phyloP scores from a whole-genome alignment of 2,888 invertebrate species.

The Cylindroiulus punctatus region DNA sequence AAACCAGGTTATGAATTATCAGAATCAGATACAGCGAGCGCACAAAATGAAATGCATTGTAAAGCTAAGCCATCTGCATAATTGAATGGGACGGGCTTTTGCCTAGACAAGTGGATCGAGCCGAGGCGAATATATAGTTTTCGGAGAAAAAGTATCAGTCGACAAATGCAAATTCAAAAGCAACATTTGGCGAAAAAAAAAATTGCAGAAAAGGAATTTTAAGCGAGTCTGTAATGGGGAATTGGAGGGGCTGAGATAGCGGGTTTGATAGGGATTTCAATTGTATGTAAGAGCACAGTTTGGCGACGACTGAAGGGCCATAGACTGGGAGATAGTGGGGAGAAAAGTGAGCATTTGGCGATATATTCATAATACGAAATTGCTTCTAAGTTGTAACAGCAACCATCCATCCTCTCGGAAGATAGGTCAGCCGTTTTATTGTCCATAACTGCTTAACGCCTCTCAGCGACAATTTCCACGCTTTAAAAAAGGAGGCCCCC shows the following conservation, averaged over 20 bases:
- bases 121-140: neutral
- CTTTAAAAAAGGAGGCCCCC: neutral
- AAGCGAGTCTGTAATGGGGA: slow-evolving; percentile 1
- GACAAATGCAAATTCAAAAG: neutral
- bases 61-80: slow-evolving; percentile 50
- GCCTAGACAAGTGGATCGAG: neutral
- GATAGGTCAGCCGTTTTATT: slow-evolving; percentile 10
- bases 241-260: slow-evolving; percentile 7
- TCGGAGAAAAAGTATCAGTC: neutral
- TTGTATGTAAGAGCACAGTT: slow-evolving; percentile 18
- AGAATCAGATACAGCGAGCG: slow-evolving; percentile 41
- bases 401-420: slow-evolving; percentile 18
- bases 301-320: neutral
- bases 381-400: neutral
- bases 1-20: slow-evolving; percentile 48
- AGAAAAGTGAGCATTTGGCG: neutral
- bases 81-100: slow-evolving; percentile 39
- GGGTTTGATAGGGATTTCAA: slow-evolving; percentile 4
- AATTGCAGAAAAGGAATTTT: neutral
- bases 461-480: slow-evolving; percentile 18
- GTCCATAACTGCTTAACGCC: slow-evolving; percentile 18
- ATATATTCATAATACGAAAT: slow-evolving; percentile 3
- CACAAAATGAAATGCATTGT: slow-evolving; percentile 42
- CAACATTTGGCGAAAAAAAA: slow-evolving; percentile 16
- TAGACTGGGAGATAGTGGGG: neutral